phyloP scores from a whole-genome alignment of 2,797 vertebrate genomes.

The Florisuga fusca region DNA sequence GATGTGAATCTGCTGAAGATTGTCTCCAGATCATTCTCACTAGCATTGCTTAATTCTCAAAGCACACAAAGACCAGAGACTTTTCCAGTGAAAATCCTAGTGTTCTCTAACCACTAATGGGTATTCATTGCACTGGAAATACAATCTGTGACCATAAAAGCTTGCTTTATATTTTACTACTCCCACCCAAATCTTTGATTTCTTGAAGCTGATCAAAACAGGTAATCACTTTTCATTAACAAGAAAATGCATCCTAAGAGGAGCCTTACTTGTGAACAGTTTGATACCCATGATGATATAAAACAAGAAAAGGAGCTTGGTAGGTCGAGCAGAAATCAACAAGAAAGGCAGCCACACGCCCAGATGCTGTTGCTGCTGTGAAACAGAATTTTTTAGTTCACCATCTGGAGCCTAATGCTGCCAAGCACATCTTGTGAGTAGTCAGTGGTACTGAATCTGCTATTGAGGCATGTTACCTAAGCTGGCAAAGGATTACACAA shows the following conservation, averaged over 20 bases:
- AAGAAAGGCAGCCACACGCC: constrained; percentile 30
- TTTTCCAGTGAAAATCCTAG: not conserved
- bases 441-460: not conserved
- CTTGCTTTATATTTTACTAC: not conserved
- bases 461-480: not conserved
- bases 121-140: not conserved
- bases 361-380: constrained; percentile 42
- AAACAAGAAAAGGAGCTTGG: not conserved
- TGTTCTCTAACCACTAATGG: not conserved
- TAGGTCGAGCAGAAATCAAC: constrained; percentile 17
- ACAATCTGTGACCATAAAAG: not conserved
- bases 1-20: not conserved
- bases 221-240: not conserved
- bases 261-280: not conserved
- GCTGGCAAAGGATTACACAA: not conserved
- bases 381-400: constrained; percentile 25
- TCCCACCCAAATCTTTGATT: not conserved
- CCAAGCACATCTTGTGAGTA: constrained; percentile 44
- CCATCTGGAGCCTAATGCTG: constrained; percentile 56
- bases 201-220: not conserved
- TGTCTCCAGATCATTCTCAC: not conserved
- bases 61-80: not conserved
- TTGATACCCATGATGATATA: not conserved
- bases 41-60: not conserved
- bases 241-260: not conserved